These are phyloP conservation scores for Xanthorhoe designata DNA, from an alignment of 2,888 invertebrate genomes.

Conservation along the genomic window DNA sequence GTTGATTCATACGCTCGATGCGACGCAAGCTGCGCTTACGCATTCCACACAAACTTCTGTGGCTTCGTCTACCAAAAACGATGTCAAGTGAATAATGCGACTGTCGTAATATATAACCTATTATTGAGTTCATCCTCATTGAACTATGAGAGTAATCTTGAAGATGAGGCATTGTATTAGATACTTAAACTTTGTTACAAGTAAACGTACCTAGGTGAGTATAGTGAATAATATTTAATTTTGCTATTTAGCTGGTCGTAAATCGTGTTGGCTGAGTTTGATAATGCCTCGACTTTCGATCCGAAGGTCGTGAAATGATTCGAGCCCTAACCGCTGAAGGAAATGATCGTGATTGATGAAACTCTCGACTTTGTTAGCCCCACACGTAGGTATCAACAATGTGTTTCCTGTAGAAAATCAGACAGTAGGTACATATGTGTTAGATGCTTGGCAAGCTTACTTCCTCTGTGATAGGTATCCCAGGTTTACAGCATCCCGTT, in stretches of 20 bases:
- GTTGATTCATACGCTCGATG: conserved; percentile 64
- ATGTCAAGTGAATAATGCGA: conserved; percentile 47
- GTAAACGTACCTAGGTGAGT: not conserved
- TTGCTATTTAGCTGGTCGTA: too few species aligned
- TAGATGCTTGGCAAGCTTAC: too few species aligned
- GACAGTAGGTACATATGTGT: too few species aligned
- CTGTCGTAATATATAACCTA: conserved; percentile 41
- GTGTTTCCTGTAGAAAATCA: too few species aligned
- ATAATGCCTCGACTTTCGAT: too few species aligned
- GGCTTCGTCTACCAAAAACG: conserved; percentile 62
- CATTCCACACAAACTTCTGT: conserved; percentile 64
- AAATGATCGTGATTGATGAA: too few species aligned
- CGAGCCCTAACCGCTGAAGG: too few species aligned
- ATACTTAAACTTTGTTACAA: not conserved
- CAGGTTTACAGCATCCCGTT: too few species aligned
- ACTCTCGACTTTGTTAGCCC: too few species aligned
- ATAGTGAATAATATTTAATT: not conserved
- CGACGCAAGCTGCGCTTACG: conserved; percentile 62
- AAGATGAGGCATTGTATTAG: conserved; percentile 7
- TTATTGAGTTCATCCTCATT: conserved; percentile 43
- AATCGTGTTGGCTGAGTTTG: too few species aligned
- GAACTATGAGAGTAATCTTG: conserved; percentile 12
- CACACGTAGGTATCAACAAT: too few species aligned
- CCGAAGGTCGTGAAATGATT: not conserved
- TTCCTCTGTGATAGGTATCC: too few species aligned